A percentile compares a stretch with the other conserved stretches of the same genome.
These are phyloP conservation scores for Taxidea taxus DNA, from an alignment of 2,113 vertebrate genomes.

Conservation along the genomic window DNA sequence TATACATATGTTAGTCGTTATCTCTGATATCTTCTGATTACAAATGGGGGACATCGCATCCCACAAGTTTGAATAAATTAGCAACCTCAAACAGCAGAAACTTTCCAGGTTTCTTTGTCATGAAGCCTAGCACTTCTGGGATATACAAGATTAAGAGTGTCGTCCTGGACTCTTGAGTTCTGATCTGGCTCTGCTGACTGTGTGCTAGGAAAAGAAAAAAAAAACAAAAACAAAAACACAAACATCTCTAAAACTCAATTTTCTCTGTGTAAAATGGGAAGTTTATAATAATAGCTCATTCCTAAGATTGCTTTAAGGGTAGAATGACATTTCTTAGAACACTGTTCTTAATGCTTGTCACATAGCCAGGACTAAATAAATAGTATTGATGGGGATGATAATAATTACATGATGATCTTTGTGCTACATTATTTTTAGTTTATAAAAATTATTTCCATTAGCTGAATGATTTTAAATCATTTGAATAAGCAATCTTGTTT, in stretches of 20 bases:
- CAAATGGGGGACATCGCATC: background rate
- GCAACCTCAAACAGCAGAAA: background rate
- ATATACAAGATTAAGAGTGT: background rate
- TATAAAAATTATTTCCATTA: background rate
- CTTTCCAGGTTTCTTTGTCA: background rate
- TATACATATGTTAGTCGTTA: background rate
- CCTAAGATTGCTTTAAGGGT: background rate
- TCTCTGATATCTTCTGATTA: background rate
- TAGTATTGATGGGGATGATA: background rate
- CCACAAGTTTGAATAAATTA: background rate
- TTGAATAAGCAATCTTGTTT: background rate
- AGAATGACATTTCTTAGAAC: background rate
- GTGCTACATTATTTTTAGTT: background rate
- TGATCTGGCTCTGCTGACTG: background rate
- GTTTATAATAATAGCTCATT: background rate
- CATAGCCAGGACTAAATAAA: background rate
- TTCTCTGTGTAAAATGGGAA: background rate
- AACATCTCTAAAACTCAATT: background rate
- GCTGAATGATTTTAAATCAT: background rate
- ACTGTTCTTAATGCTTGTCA: background rate
- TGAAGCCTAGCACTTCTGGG: background rate
- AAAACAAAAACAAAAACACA: no score
- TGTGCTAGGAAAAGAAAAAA: background rate
- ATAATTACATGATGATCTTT: background rate
- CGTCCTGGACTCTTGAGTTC: background rate